Conservation (phyloP, 2,888 invertebrate genomes). For the Buathra laborator region DNA sequence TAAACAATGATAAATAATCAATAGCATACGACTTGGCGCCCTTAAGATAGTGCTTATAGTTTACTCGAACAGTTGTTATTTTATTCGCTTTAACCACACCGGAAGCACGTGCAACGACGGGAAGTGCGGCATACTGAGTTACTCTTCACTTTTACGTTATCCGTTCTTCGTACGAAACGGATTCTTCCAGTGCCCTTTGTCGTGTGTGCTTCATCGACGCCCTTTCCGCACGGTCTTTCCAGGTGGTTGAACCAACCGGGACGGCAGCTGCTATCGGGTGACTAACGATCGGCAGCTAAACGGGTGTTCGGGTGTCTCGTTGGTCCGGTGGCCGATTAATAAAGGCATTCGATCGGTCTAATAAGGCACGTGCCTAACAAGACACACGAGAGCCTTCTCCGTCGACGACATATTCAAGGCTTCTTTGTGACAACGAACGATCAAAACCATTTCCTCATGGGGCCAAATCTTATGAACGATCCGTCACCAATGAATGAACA, state of each 20-base stretch:
- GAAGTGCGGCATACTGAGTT: conserved; percentile 45
- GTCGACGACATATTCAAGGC: conserved; percentile 53
- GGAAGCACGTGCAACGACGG: conserved; percentile 60
- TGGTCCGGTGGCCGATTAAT: conserved; percentile 74
- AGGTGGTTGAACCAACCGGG: conserved; percentile 34
- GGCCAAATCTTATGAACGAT: not conserved
- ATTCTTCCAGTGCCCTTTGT: conserved; percentile 36
- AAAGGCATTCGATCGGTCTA: conserved; percentile 76
- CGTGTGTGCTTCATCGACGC: not conserved
- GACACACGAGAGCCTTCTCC: conserved; percentile 67
- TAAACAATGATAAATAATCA: too few relatives aligned
- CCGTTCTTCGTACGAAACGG: conserved; percentile 30
- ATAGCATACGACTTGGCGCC: too few relatives aligned
- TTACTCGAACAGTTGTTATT: not conserved
- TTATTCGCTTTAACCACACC: conserved; percentile 9
- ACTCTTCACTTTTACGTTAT: conserved; percentile 30
- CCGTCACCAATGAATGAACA: not conserved
- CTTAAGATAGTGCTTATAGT: too few relatives aligned
- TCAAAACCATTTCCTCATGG: conserved; percentile 6
- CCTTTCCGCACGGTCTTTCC: conserved; percentile 33
- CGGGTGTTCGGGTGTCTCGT: conserved; percentile 71
- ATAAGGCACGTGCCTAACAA: conserved; percentile 74
- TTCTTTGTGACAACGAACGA: conserved; percentile 23
- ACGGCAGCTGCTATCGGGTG: conserved; percentile 63
- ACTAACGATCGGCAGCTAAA: conserved; percentile 74